Percentiles rank a stretch among this genome's conserved stretches.
phyloP scores from a whole-genome alignment of 2,888 invertebrate genomes.

The Hirudinaria manillensis region DNA sequence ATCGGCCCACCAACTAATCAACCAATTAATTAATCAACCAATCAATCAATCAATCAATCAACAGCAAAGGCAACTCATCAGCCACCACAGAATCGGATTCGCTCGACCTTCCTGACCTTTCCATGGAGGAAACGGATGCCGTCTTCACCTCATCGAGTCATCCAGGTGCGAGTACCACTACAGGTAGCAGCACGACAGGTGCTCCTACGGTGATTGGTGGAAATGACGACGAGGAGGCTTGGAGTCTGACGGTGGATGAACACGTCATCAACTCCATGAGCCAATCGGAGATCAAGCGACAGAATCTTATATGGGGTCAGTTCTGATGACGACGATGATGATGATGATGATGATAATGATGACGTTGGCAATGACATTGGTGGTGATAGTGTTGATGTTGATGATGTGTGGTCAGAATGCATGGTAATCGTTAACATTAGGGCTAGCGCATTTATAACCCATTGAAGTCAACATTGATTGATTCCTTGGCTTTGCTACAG shows the following conservation, averaged over 20 bases:
- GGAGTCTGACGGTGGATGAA: constrained; percentile 83
- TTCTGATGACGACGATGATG: background rate
- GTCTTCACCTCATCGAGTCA: background rate
- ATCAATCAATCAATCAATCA: too few relatives aligned
- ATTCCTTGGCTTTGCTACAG: too few relatives aligned
- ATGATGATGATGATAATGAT: background rate
- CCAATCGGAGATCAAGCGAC: constrained; percentile 78
- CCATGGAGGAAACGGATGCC: background rate
- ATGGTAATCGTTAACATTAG: too few relatives aligned
- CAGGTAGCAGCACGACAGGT: background rate
- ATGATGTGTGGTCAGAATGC: too few relatives aligned
- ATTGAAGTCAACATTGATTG: too few relatives aligned
- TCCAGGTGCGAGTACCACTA: background rate
- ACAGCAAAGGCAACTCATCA: constrained; percentile 1
- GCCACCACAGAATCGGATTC: background rate
- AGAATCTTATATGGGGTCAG: constrained; percentile 79
- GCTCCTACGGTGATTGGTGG: constrained; percentile 53
- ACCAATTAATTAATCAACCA: too few relatives aligned
- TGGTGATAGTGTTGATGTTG: too few relatives aligned
- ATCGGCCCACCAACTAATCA: too few relatives aligned
- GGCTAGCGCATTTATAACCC: too few relatives aligned
- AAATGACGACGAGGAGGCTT: constrained; percentile 82
- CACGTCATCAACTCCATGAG: constrained; percentile 64
- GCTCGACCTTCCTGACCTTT: background rate
- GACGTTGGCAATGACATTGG: too few relatives aligned